These are phyloP conservation scores for Geopemphigus sp. DNA, from an alignment of 1,140 invertebrate species.

Conservation along the genomic window DNA sequence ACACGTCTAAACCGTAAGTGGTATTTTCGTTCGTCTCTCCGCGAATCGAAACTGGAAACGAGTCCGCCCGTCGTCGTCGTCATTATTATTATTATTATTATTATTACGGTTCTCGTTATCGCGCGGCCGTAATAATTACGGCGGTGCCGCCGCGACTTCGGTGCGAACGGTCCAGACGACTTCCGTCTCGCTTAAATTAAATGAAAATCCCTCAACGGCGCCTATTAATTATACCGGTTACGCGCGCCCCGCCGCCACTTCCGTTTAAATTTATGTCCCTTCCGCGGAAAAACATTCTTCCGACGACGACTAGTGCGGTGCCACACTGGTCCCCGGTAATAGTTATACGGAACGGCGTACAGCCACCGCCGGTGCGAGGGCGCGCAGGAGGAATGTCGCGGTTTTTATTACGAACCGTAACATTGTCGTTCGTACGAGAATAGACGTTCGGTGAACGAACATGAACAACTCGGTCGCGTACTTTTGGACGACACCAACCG, in stretches of 20 bases:
- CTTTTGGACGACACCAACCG: not conserved
- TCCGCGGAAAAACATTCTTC: not conserved
- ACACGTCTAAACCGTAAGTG: no score
- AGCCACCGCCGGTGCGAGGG: not conserved
- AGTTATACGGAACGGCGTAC: no score
- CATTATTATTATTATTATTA: not conserved
- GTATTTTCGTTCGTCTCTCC: no score
- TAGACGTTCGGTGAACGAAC: no score
- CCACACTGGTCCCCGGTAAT: no score
- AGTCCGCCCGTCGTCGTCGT: not conserved
- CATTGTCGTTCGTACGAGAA: no score
- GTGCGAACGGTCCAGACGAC: not conserved
- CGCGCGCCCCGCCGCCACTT: not conserved
- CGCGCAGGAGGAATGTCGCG: no score
- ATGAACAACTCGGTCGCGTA: no score
- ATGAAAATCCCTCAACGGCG: slow-evolving; percentile 39
- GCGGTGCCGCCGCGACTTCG: slow-evolving; percentile 5
- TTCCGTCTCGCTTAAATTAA: slow-evolving; percentile 33
- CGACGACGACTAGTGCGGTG: no score
- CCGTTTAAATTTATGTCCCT: slow-evolving; percentile 22
- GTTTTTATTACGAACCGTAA: no score
- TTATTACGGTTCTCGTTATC: not conserved
- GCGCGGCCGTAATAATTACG: not conserved
- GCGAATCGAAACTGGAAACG: no score
- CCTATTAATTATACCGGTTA: slow-evolving; percentile 44